Percentiles rank a stretch among this genome's conserved stretches.
These are phyloP conservation scores for Drosophila algonquin DNA, from an alignment of 2,888 invertebrate genomes.

Conservation along the genomic window DNA sequence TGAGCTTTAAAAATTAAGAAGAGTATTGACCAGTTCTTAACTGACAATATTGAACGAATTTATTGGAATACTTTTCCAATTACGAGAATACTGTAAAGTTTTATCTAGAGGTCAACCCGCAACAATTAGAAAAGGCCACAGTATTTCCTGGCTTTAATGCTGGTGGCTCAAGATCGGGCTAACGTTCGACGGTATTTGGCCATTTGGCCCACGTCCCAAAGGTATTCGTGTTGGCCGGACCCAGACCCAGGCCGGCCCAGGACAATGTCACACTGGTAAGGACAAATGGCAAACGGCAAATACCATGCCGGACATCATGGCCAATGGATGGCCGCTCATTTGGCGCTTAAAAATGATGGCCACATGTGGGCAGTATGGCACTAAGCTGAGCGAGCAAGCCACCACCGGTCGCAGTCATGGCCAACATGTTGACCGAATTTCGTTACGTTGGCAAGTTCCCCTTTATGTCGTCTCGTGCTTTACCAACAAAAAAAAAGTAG, in stretches of 20 bases:
- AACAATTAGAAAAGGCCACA: constrained; percentile 58
- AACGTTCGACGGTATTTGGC: constrained; percentile 54
- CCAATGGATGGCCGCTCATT: constrained; percentile 80
- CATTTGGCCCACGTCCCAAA: constrained; percentile 62
- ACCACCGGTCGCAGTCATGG: constrained; percentile 50
- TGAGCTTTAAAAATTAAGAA: constrained; percentile 7
- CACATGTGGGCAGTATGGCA: constrained; percentile 73
- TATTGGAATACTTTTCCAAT: constrained; percentile 25
- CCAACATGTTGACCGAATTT: constrained; percentile 74
- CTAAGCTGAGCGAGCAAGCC: constrained; percentile 12
- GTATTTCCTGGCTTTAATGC: constrained; percentile 28
- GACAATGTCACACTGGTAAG: constrained; percentile 20
- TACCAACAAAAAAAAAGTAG: neutral
- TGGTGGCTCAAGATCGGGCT: constrained; percentile 35
- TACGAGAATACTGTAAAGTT: constrained; percentile 32
- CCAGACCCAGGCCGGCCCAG: neutral
- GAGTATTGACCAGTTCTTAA: neutral
- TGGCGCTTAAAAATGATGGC: constrained; percentile 78
- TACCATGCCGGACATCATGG: constrained; percentile 74
- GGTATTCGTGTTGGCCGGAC: constrained; percentile 26
- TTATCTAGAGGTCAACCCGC: constrained; percentile 53
- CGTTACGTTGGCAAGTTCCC: constrained; percentile 56
- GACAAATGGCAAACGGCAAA: constrained; percentile 51
- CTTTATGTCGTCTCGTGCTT: constrained; percentile 23
- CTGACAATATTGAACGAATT: constrained; percentile 21